Percentiles rank a stretch among this genome's conserved stretches.
phyloP scores from a whole-genome alignment of 2,888 invertebrate genomes.

The Sinhomidia bicolor region DNA sequence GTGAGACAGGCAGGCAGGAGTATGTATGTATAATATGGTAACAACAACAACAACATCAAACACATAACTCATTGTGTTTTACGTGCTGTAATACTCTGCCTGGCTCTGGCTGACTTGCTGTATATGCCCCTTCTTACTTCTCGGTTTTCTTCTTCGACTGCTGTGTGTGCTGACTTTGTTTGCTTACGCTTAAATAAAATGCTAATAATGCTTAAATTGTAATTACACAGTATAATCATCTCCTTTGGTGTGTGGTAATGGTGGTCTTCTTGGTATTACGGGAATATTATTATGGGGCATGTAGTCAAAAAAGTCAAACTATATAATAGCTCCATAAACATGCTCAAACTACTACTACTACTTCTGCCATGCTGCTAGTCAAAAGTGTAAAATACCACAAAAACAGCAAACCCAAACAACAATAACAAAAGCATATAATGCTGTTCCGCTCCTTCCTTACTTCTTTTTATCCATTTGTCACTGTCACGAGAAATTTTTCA shows the following conservation, averaged over 20 bases:
- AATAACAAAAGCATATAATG: slow-evolving; percentile 54
- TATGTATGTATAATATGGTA: background rate
- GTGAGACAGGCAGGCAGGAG: slow-evolving; percentile 14
- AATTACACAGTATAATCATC: slow-evolving; percentile 55
- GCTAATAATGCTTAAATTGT: slow-evolving; percentile 57
- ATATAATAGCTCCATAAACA: background rate
- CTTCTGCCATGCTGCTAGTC: background rate
- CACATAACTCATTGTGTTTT: slow-evolving; percentile 30
- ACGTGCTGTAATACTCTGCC: background rate
- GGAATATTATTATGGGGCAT: background rate
- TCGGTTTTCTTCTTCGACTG: background rate
- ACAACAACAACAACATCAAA: background rate
- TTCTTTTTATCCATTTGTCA: slow-evolving; percentile 63
- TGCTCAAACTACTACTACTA: background rate
- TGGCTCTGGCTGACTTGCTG: too few species aligned
- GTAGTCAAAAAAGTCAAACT: background rate
- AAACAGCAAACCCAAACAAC: slow-evolving; percentile 22
- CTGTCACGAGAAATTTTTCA: slow-evolving; percentile 62
- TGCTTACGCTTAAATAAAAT: slow-evolving; percentile 47
- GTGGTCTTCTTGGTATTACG: slow-evolving; percentile 31
- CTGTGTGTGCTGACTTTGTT: slow-evolving; percentile 36
- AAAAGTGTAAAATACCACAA: slow-evolving; percentile 32
- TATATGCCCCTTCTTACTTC: background rate
- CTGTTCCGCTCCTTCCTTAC: slow-evolving; percentile 57
- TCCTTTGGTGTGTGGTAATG: slow-evolving; percentile 36